A percentile compares a stretch with the other conserved stretches of the same genome.
These are phyloP conservation scores for Pyxicephalus adspersus DNA, from an alignment of 2,113 vertebrate genomes.

Conservation along the genomic window DNA sequence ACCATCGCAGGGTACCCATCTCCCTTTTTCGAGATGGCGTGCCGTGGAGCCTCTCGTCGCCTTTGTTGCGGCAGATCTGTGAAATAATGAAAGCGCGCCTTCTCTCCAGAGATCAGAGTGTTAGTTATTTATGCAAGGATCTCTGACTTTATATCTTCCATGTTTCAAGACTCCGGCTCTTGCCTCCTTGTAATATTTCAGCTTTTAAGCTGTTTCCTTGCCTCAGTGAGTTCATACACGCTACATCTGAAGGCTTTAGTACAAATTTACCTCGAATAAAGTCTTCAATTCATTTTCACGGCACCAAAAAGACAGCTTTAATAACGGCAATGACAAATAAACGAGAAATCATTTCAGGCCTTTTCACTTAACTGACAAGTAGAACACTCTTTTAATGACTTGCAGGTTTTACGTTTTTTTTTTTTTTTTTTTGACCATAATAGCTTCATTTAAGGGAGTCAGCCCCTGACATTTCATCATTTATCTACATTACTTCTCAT, in stretches of 20 bases:
- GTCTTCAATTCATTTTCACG: conserved; percentile 86
- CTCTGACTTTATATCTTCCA: conserved; percentile 67
- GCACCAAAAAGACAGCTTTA: conserved; percentile 90
- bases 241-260: conserved; percentile 85
- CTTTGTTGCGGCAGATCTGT: conserved; percentile 62
- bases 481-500: conserved; percentile 93
- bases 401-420: conserved; percentile 84
- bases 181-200: conserved; percentile 77
- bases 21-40: neutral
- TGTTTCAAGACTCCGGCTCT: conserved; percentile 71
- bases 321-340: conserved; percentile 94
- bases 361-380: conserved; percentile 90
- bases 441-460: conserved; percentile 89
- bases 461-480: conserved; percentile 90
- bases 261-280: conserved; percentile 87
- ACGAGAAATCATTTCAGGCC: conserved; percentile 87
- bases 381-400: conserved; percentile 91
- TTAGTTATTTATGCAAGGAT: conserved; percentile 70
- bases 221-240: conserved; percentile 85
- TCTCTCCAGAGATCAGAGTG: conserved; percentile 64
- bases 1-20: neutral
- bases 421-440: conserved; percentile 87
- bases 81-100: conserved; percentile 62
- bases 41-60: neutral
- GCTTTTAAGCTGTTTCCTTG: conserved; percentile 83